A percentile compares a stretch with the other conserved stretches of the same genome.
Evolutionary conservation across 2,113 vertebrate species (phyloP).

Genomic region (Salvelinus fontinalis): DNA sequence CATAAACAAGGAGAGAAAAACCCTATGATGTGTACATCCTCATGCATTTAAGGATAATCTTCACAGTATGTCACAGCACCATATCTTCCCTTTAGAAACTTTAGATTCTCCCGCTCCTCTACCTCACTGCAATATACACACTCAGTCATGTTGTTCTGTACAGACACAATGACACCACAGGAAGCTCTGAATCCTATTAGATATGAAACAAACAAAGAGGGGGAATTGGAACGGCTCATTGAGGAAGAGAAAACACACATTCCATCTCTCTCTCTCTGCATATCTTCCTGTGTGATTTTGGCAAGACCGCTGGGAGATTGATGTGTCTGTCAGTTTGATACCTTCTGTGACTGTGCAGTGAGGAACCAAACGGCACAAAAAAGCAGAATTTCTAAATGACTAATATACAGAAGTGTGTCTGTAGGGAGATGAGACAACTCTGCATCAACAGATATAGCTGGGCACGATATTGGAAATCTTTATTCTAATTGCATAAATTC

Average conservation of each 20-base stretch:
- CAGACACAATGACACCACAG: slow-evolving; percentile 41
- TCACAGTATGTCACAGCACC: slow-evolving; percentile 14
- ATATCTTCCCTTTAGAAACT: not conserved
- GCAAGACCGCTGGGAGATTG: slow-evolving; percentile 64
- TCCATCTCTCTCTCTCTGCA: slow-evolving; percentile 1
- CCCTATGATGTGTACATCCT: slow-evolving; percentile 50
- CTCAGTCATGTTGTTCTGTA: slow-evolving; percentile 30
- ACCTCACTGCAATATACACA: slow-evolving; percentile 7
- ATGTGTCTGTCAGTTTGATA: slow-evolving; percentile 62
- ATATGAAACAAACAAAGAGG: slow-evolving; percentile 56
- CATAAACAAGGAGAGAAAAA: slow-evolving; percentile 32
- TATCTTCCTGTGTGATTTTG: slow-evolving; percentile 50
- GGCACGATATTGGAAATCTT: slow-evolving; percentile 64
- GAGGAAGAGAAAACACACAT: slow-evolving; percentile 41
- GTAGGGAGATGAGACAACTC: slow-evolving; percentile 52
- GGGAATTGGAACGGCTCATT: slow-evolving; percentile 38
- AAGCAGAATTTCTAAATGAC: slow-evolving; percentile 65
- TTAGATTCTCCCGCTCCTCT: not conserved
- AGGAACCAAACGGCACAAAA: slow-evolving; percentile 51
- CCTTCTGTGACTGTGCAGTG: slow-evolving; percentile 63
- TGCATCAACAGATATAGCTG: slow-evolving; percentile 48
- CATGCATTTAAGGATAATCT: slow-evolving; percentile 56
- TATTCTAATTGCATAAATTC: slow-evolving; percentile 74
- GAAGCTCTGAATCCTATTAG: slow-evolving; percentile 50
- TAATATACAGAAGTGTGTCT: slow-evolving; percentile 58